These are phyloP conservation scores for Nebria ingens DNA, from an alignment of 1,140 invertebrate species.

Conservation along the genomic window DNA sequence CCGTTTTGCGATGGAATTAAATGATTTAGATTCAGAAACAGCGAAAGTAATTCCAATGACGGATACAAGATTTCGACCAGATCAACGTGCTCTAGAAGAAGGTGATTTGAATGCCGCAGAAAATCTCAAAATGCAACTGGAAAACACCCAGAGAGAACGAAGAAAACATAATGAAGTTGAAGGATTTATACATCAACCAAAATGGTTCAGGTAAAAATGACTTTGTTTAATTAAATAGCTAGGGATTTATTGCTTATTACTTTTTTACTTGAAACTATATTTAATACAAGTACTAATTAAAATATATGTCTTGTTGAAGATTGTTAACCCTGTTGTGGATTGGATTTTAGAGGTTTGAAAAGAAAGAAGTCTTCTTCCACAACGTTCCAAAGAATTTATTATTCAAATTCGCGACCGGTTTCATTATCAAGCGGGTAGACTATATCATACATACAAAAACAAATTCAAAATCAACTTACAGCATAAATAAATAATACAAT, in stretches of 20 bases:
- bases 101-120: slow-evolving; percentile 64
- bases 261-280: no score
- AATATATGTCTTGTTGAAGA: no score
- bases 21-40: slow-evolving; percentile 59
- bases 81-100: slow-evolving; percentile 59
- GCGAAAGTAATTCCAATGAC: slow-evolving; percentile 54
- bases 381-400: no score
- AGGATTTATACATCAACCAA: slow-evolving; percentile 39
- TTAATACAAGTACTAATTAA: no score
- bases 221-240: neutral
- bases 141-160: slow-evolving; percentile 56
- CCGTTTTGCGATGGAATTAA: slow-evolving; percentile 74
- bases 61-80: slow-evolving; percentile 53
- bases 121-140: slow-evolving; percentile 54
- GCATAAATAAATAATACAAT: no score
- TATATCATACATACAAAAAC: no score
- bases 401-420: no score
- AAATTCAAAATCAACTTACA: no score
- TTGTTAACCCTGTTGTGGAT: no score
- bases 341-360: no score
- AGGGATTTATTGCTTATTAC: slow-evolving; percentile 16
- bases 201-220: slow-evolving; percentile 50
- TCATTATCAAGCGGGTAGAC: no score
- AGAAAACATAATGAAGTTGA: slow-evolving; percentile 49
- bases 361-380: no score